phyloP scores from a whole-genome alignment of 1,140 invertebrate genomes.

The Brachionus manjavacas region DNA sequence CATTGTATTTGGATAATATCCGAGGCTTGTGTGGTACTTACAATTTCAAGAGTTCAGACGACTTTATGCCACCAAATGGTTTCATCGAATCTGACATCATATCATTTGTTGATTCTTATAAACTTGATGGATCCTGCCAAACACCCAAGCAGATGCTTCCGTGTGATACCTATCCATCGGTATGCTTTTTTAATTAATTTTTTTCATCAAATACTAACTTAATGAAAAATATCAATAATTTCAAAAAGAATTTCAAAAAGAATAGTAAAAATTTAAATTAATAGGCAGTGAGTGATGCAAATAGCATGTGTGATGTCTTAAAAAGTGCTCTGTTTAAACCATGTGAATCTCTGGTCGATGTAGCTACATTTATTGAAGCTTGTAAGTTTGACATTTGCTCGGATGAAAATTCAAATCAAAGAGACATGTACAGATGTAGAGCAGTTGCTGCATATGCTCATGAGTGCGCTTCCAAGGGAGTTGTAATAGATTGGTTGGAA shows the following conservation, averaged over 20 bases:
- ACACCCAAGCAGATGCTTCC: constrained; percentile 65
- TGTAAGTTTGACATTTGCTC: constrained; percentile 69
- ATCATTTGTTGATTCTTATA: constrained; percentile 82
- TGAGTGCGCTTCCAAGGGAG: constrained; percentile 68
- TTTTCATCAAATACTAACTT: too few species aligned
- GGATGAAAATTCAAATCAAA: constrained; percentile 14
- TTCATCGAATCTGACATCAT: constrained; percentile 69
- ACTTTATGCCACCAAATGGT: constrained; percentile 77
- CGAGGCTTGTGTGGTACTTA: constrained; percentile 80
- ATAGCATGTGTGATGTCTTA: constrained; percentile 42
- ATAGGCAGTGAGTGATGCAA: background rate
- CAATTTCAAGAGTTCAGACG: constrained; percentile 76
- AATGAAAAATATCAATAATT: too few species aligned
- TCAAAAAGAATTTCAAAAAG: too few species aligned
- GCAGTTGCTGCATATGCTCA: constrained; percentile 72
- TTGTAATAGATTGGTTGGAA: constrained; percentile 70
- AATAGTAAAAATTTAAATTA: too few species aligned
- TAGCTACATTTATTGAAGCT: constrained; percentile 69
- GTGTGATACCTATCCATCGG: constrained; percentile 64
- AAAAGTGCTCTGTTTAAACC: constrained; percentile 58
- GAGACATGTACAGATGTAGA: constrained; percentile 69
- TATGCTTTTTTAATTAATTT: constrained; percentile 50
- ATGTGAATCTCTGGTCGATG: constrained; percentile 75
- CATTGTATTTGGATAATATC: constrained; percentile 64
- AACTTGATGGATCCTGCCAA: constrained; percentile 68